These are phyloP conservation scores for Thamnophis elegans DNA, from an alignment of 2,797 vertebrate genomes.

Conservation along the genomic window DNA sequence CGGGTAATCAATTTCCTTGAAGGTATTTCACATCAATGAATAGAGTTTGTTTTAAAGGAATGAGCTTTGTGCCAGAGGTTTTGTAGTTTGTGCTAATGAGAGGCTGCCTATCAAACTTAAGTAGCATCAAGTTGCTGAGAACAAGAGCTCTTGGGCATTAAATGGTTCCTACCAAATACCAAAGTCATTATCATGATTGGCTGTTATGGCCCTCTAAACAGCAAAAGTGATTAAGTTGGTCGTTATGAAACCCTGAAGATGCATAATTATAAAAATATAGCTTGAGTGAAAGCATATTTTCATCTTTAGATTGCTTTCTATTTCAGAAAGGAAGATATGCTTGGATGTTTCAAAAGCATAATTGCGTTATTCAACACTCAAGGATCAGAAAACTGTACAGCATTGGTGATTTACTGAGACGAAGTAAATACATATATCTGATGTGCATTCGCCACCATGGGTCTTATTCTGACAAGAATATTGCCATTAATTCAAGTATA, in stretches of 20 bases:
- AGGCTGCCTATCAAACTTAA: slow-evolving; percentile 79
- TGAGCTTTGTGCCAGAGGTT: slow-evolving; percentile 70
- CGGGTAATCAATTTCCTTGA: slow-evolving; percentile 51
- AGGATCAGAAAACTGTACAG: background rate
- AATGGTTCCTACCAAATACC: slow-evolving; percentile 79
- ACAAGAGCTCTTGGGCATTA: slow-evolving; percentile 76
- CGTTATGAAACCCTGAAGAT: slow-evolving; percentile 75
- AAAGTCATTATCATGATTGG: slow-evolving; percentile 78
- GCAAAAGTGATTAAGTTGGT: slow-evolving; percentile 79
- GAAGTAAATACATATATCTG: background rate
- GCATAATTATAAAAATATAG: slow-evolving; percentile 79
- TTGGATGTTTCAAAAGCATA: slow-evolving; percentile 62
- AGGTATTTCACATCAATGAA: slow-evolving; percentile 65
- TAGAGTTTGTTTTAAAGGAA: slow-evolving; percentile 74
- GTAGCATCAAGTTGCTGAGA: slow-evolving; percentile 76
- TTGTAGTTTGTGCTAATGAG: slow-evolving; percentile 73
- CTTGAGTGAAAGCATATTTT: slow-evolving; percentile 68
- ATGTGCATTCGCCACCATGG: background rate
- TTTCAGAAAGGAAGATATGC: slow-evolving; percentile 66
- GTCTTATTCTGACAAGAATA: background rate
- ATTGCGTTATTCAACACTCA: slow-evolving; percentile 25
- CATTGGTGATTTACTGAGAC: background rate
- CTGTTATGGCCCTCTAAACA: slow-evolving; percentile 76
- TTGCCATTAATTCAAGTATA: background rate
- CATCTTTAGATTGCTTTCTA: slow-evolving; percentile 67